Evolutionary conservation across 2,888 invertebrate species (phyloP).

Genomic region (Pterostichus niger): DNA sequence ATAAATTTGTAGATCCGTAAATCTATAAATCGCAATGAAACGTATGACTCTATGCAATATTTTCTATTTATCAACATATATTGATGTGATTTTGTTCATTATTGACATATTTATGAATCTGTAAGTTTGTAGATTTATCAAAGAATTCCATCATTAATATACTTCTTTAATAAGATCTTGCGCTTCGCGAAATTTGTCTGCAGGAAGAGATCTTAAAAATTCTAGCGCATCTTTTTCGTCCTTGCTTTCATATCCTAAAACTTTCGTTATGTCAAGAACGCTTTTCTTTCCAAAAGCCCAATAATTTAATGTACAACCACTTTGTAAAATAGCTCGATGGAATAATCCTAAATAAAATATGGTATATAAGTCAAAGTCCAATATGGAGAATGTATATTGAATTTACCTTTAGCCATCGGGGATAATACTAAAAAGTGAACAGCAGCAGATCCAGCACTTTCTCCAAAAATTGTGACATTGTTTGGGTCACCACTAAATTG

Average conservation of each 20-base stretch:
- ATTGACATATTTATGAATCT: too few species aligned
- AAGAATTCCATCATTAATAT: background rate
- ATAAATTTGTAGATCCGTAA: too few species aligned
- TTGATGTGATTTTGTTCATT: too few species aligned
- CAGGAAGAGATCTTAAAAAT: slow-evolving; percentile 71
- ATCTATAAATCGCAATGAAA: too few species aligned
- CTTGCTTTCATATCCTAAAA: slow-evolving; percentile 74
- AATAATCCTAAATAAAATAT: slow-evolving; percentile 70
- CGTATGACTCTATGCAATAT: too few species aligned
- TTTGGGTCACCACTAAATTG: slow-evolving; percentile 79
- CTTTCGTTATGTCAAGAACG: slow-evolving; percentile 73
- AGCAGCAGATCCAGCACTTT: slow-evolving; percentile 79
- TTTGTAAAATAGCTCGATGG: slow-evolving; percentile 73
- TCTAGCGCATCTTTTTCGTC: slow-evolving; percentile 74
- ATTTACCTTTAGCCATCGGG: slow-evolving; percentile 76
- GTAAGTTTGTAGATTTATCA: too few species aligned
- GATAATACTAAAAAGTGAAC: slow-evolving; percentile 78
- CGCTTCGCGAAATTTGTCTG: slow-evolving; percentile 64
- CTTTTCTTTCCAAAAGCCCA: slow-evolving; percentile 72
- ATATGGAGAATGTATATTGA: background rate
- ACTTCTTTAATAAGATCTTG: slow-evolving; percentile 68
- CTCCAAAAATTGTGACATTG: slow-evolving; percentile 79
- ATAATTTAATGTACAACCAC: slow-evolving; percentile 71
- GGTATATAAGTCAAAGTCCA: too few species aligned
- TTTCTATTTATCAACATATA: too few species aligned